Evolutionary conservation across 2,113 vertebrate species (phyloP).

Genomic region (Sapayoa aenigma): DNA sequence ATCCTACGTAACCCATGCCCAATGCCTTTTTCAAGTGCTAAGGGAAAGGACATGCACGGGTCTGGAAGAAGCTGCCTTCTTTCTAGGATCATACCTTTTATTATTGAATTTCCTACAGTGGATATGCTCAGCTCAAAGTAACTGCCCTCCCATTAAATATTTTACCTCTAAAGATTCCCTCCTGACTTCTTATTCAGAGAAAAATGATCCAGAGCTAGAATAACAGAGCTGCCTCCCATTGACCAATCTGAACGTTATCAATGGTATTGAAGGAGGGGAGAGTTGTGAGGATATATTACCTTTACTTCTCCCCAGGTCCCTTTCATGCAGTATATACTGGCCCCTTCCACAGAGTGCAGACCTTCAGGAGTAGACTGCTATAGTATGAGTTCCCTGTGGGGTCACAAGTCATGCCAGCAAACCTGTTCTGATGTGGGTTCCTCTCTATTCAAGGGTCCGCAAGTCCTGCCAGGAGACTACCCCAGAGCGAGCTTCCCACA

Average conservation of each 20-base stretch:
- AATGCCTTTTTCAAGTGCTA: background rate
- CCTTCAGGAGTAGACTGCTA: background rate
- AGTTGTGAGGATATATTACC: background rate
- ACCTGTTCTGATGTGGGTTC: background rate
- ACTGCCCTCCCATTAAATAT: background rate
- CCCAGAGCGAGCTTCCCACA: background rate
- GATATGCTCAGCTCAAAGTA: background rate
- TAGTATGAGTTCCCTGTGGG: background rate
- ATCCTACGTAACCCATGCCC: background rate
- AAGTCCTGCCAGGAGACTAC: background rate
- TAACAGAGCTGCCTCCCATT: background rate
- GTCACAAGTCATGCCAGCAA: background rate
- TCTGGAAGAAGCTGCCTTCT: background rate
- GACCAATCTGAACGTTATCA: background rate
- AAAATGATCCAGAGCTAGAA: background rate
- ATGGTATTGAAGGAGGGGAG: background rate
- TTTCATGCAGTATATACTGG: background rate
- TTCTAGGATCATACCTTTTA: background rate
- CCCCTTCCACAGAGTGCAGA: background rate
- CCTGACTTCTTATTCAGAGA: background rate
- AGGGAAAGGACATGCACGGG: background rate
- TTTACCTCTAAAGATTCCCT: background rate
- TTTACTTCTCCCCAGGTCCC: background rate
- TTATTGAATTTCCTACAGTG: background rate
- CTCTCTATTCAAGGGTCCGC: background rate